phyloP scores from a whole-genome alignment of 2,797 vertebrate species.

The Rallus crepitans region DNA sequence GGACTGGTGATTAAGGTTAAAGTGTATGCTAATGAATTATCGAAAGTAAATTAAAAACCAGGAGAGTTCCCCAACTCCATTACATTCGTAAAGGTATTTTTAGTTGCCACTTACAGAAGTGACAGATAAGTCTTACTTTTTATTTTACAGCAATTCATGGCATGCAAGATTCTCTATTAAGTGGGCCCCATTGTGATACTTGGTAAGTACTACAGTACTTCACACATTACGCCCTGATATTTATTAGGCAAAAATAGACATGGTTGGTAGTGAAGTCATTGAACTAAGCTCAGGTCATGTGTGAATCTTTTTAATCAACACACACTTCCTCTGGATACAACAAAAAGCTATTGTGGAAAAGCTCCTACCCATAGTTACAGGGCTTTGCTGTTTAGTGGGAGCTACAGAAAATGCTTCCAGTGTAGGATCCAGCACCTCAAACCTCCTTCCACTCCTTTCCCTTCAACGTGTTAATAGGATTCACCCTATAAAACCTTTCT shows the following conservation, averaged over 20 bases:
- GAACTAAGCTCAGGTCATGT: not conserved
- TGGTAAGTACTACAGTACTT: not conserved
- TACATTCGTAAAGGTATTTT: not conserved
- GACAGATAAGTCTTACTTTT: not conserved
- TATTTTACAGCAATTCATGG: not conserved
- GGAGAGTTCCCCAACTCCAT: not conserved
- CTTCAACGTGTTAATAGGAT: not conserved
- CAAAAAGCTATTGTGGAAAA: not conserved
- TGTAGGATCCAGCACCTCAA: not conserved
- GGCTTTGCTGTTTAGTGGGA: not conserved
- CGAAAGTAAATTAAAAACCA: slow-evolving; percentile 42
- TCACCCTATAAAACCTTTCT: not conserved
- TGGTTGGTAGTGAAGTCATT: not conserved
- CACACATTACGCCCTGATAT: not conserved
- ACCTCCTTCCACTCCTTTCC: not conserved
- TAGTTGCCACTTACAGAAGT: not conserved
- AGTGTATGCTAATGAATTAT: slow-evolving; percentile 40
- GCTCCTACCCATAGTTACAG: not conserved
- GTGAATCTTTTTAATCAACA: not conserved
- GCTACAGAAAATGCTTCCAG: not conserved
- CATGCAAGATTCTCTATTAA: not conserved
- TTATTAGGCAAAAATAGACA: not conserved
- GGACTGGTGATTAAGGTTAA: slow-evolving; percentile 51
- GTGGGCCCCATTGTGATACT: not conserved
- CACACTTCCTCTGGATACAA: not conserved